Percentiles rank a stretch among this genome's conserved stretches.
These are phyloP conservation scores for Bombyx mori DNA, from an alignment of 1,140 invertebrate genomes.

Conservation along the genomic window DNA sequence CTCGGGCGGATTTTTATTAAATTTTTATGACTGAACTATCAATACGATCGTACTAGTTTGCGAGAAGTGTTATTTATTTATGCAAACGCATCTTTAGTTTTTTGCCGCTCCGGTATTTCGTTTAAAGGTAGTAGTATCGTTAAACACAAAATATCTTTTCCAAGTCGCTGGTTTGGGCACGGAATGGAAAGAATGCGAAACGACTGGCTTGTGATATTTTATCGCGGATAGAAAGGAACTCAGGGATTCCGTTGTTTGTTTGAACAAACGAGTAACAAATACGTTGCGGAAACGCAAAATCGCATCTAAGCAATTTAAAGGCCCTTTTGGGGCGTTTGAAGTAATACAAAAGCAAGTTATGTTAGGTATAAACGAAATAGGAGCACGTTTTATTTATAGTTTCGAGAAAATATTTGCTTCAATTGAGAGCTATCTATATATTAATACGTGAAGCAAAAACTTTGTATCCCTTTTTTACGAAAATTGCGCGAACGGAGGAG, in stretches of 20 bases:
- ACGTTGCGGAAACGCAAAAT: conserved; percentile 57
- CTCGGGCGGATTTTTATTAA: conserved; percentile 56
- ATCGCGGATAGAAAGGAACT: conserved; percentile 56
- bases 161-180: conserved; percentile 32
- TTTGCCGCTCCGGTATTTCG: conserved; percentile 1
- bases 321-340: conserved; percentile 33
- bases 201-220: conserved; percentile 60
- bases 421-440: too few species aligned
- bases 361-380: too few species aligned
- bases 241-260: conserved; percentile 53
- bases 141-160: conserved; percentile 56
- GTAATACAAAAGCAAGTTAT: conserved; percentile 31
- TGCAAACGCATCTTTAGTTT: not conserved
- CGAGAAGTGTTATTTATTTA: conserved; percentile 6
- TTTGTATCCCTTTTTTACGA: too few species aligned
- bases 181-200: conserved; percentile 53
- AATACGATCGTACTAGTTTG: conserved; percentile 21
- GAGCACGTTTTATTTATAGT: too few species aligned
- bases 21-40: conserved; percentile 34
- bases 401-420: too few species aligned
- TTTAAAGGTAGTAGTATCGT: conserved; percentile 25
- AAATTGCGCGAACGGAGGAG: too few species aligned
- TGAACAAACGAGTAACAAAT: conserved; percentile 60
- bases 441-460: too few species aligned
- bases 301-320: conserved; percentile 52